Percentiles rank a stretch among this genome's conserved stretches.
phyloP scores from a whole-genome alignment of 2,888 invertebrate genomes.

The Papilio gigon region DNA sequence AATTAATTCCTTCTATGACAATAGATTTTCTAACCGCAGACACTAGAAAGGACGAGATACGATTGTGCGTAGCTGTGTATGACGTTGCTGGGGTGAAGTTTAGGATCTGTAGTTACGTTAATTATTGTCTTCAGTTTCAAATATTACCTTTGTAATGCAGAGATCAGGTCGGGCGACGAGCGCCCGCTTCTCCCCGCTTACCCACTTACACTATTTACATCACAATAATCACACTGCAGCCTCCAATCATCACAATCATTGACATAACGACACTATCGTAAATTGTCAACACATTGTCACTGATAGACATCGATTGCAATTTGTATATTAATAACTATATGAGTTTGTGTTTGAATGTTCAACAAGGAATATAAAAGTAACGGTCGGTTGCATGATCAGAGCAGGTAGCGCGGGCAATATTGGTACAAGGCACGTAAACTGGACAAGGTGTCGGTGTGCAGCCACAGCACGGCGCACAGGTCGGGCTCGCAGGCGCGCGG shows the following conservation, averaged over 20 bases:
- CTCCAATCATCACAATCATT: neutral
- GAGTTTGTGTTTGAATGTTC: neutral
- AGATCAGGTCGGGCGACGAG: neutral
- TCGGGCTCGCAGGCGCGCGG: constrained; percentile 13
- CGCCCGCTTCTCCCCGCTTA: neutral
- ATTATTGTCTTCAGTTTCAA: constrained; percentile 13
- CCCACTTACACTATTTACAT: neutral
- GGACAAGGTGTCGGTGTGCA: constrained; percentile 4
- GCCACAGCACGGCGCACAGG: constrained; percentile 8
- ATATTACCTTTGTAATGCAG: neutral
- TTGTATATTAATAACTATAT: neutral
- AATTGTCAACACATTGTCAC: neutral
- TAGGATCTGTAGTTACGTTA: neutral
- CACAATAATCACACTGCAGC: neutral
- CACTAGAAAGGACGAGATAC: neutral
- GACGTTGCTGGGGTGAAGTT: neutral
- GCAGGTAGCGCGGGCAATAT: neutral
- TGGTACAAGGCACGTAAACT: constrained; percentile 31
- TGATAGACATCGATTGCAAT: neutral
- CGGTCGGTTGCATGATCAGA: neutral
- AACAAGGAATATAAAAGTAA: neutral
- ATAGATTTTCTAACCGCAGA: too few relatives aligned
- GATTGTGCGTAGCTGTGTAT: neutral
- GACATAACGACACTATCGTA: neutral
- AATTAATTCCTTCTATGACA: too few relatives aligned